phyloP scores from a whole-genome alignment of 2,888 invertebrate genomes.

The Hydropsyche betteni region DNA sequence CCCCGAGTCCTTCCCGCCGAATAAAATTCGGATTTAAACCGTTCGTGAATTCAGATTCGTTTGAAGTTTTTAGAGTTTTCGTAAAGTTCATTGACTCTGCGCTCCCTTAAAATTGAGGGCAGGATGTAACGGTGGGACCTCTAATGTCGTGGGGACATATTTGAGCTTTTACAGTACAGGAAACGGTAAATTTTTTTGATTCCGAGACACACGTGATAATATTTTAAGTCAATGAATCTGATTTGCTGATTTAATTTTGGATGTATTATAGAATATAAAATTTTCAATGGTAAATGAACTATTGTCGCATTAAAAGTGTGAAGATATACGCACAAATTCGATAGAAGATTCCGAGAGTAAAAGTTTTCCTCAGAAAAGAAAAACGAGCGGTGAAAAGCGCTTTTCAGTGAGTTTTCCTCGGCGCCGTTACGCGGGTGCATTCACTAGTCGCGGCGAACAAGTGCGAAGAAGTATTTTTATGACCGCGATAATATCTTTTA shows the following conservation, averaged over 20 bases:
- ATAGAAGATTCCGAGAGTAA: neutral
- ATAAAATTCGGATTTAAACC: too few relatives aligned
- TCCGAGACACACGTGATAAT: neutral
- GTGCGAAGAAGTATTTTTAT: conserved; percentile 32
- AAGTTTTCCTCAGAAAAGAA: conserved; percentile 4
- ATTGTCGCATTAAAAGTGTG: too few relatives aligned
- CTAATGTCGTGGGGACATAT: conserved; percentile 37
- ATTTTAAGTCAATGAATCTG: neutral
- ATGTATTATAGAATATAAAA: too few relatives aligned
- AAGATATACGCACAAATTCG: too few relatives aligned
- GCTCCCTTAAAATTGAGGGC: conserved; percentile 45
- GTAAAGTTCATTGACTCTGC: conserved; percentile 45
- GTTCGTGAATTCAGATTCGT: too few relatives aligned
- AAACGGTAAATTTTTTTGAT: conserved; percentile 42
- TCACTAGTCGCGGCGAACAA: conserved; percentile 10
- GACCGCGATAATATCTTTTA: conserved; percentile 34
- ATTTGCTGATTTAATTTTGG: too few relatives aligned
- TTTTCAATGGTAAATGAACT: too few relatives aligned
- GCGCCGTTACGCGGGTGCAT: neutral
- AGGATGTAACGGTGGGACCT: conserved; percentile 45
- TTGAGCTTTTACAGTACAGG: conserved; percentile 36
- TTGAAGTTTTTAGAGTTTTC: neutral
- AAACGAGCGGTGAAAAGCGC: conserved; percentile 7
- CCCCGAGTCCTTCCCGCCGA: conserved; percentile 19
- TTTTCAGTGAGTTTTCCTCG: conserved; percentile 5